Evolutionary conservation across 2,888 invertebrate species (phyloP), one percentile per base, ranked within the genome.

Genomic region (Camptogramma bilineatum): DNA sequence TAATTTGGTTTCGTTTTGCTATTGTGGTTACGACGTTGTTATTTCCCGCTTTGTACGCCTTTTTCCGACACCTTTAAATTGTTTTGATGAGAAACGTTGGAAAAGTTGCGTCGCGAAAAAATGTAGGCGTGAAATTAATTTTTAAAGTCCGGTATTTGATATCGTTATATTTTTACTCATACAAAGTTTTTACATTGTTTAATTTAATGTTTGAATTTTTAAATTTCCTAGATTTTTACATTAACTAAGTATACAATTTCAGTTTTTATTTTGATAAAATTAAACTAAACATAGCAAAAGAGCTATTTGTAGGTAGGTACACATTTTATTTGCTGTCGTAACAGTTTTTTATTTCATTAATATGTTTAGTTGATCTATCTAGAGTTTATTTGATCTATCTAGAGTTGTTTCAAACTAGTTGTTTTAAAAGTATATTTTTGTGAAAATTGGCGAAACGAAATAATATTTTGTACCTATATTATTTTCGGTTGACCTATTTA

Each of bases 1-100:
- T 90, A 91, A 91, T 91, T 90, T 87, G 83, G 85, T 88, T 88
- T 86, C 82, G 80, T 82, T 86, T 87, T 83, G 85, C 88, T 88
- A 85, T 87, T 87, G 82, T 81, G 85, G 85, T 83, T 84, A 79
- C 80, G 83, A 76, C 77, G 78, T 81, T 84, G 81, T 86, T 86
- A 83, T 86, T 86, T 84, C 73, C 75, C 80, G 79, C 75, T 83
- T 84, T 84, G 75, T 80, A 75, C 78, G 73, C 76, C 76, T 75
- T 75, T 77, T 79, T 73, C 74, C 68, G 72, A 76, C 73, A 77
- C 73, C 79, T 78, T 64, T 61, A 69, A 65, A 69, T 71, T 69
- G 68, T 67, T 65, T 64, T 68, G 68, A 72, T 69, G 64, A 71
- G 67, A 66, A 68, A 67, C 52, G 58, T 53, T 56, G 62, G 63